phyloP scores from a whole-genome alignment of 2,113 vertebrate genomes.

The Phocoena phocoena region DNA sequence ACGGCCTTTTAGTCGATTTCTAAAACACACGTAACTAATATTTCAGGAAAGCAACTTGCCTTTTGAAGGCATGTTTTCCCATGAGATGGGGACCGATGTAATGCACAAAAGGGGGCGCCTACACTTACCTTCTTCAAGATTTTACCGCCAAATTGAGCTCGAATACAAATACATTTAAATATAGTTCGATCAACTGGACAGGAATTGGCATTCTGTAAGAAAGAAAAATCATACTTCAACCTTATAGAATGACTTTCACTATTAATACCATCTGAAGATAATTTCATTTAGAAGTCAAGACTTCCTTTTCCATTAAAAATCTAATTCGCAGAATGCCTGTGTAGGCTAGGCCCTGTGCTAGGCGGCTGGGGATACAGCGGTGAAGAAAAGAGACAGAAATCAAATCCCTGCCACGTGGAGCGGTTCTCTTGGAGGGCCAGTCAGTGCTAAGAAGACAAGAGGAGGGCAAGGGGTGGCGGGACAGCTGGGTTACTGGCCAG shows the following conservation, averaged over 20 bases:
- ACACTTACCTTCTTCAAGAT: constrained; percentile 91
- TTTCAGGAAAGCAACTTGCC: background rate
- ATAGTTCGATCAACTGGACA: constrained; percentile 95
- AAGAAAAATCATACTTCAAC: background rate
- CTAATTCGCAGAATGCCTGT: rapidly evolving
- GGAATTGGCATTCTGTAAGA: constrained; percentile 93
- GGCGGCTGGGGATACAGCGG: rapidly evolving
- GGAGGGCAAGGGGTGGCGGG: background rate
- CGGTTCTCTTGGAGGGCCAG: background rate
- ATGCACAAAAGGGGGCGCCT: rapidly evolving
- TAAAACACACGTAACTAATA: rapidly evolving
- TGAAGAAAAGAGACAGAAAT: background rate
- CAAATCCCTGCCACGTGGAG: rapidly evolving
- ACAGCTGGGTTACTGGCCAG: no score
- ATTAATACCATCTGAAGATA: background rate
- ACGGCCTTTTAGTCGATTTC: rapidly evolving
- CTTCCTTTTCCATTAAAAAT: rapidly evolving
- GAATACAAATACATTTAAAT: constrained; percentile 92
- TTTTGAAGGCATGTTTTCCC: background rate
- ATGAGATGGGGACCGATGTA: rapidly evolving
- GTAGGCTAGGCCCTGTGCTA: rapidly evolving
- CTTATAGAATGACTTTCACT: no score
- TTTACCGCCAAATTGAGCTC: constrained; percentile 91
- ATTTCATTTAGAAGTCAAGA: background rate
- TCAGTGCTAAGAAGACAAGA: background rate